Evolutionary conservation across 2,113 vertebrate genomes (phyloP).

Genomic region (Brienomyrus longianalis): DNA sequence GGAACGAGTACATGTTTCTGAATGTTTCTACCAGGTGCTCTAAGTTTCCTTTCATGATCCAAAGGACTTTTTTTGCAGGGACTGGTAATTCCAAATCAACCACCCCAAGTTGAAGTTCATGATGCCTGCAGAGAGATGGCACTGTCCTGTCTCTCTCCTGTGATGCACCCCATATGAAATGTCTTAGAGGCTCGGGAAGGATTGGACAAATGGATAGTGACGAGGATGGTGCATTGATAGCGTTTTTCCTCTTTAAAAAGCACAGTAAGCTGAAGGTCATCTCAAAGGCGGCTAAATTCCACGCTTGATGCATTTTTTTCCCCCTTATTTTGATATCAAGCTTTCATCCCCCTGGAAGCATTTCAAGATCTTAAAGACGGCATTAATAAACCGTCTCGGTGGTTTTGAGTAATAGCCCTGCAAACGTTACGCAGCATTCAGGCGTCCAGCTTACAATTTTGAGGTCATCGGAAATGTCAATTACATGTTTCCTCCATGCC

Average conservation of each 20-base stretch:
- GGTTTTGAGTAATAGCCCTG: conserved; percentile 31
- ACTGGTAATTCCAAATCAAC: background rate
- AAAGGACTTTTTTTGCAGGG: background rate
- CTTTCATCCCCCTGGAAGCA: background rate
- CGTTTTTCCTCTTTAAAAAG: background rate
- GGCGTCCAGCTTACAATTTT: conserved; percentile 29
- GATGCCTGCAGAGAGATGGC: background rate
- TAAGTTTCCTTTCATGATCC: background rate
- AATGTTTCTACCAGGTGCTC: background rate
- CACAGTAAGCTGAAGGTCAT: background rate
- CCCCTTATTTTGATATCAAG: background rate
- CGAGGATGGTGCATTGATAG: background rate
- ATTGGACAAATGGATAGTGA: background rate
- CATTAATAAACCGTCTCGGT: conserved; percentile 29
- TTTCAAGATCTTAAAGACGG: background rate
- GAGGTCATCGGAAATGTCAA: conserved; percentile 27
- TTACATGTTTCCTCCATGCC: conserved; percentile 19
- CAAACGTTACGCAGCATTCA: conserved; percentile 25
- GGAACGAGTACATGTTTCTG: background rate
- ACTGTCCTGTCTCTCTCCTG: background rate
- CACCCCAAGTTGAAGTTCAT: background rate
- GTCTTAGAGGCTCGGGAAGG: background rate
- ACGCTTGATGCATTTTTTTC: background rate
- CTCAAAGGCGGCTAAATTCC: background rate
- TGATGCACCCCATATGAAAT: background rate